Conservation (phyloP, 2,888 invertebrate genomes). For the Archips crataeganus region DNA sequence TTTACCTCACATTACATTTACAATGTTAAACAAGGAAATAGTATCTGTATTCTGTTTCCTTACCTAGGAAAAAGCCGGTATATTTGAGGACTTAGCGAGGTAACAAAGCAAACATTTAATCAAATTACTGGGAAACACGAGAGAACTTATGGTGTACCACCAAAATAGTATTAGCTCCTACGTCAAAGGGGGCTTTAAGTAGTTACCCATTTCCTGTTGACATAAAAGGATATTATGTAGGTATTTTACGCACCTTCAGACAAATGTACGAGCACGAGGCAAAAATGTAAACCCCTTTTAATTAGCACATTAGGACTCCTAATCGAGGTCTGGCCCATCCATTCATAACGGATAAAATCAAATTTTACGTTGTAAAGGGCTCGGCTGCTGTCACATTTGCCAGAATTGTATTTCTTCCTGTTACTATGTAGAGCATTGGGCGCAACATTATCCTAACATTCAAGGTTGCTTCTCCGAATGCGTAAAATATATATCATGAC, state of each 20-base stretch:
- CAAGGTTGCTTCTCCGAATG: neutral
- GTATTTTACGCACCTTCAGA: neutral
- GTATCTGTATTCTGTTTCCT: constrained; percentile 9
- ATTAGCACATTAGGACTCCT: constrained; percentile 26
- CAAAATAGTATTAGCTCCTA: constrained; percentile 36
- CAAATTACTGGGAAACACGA: constrained; percentile 36
- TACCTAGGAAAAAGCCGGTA: constrained; percentile 16
- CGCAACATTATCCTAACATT: neutral
- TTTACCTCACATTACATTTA: neutral
- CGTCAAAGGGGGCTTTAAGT: constrained; percentile 29
- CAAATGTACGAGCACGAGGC: neutral
- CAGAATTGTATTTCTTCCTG: neutral
- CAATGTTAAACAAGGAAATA: neutral
- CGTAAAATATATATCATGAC: neutral
- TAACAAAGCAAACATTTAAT: constrained; percentile 37
- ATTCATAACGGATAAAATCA: constrained; percentile 25
- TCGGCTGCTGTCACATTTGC: constrained; percentile 7
- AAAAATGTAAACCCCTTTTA: constrained; percentile 34
- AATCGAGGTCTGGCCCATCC: constrained; percentile 21
- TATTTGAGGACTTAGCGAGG: constrained; percentile 23
- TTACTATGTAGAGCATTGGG: neutral
- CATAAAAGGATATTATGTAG: neutral
- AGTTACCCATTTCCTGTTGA: constrained; percentile 12
- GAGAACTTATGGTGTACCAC: constrained; percentile 36
- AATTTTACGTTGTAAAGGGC: constrained; percentile 8